These are phyloP conservation scores for Nasonovia ribisnigri DNA, from an alignment of 2,888 invertebrate genomes.

Conservation along the genomic window DNA sequence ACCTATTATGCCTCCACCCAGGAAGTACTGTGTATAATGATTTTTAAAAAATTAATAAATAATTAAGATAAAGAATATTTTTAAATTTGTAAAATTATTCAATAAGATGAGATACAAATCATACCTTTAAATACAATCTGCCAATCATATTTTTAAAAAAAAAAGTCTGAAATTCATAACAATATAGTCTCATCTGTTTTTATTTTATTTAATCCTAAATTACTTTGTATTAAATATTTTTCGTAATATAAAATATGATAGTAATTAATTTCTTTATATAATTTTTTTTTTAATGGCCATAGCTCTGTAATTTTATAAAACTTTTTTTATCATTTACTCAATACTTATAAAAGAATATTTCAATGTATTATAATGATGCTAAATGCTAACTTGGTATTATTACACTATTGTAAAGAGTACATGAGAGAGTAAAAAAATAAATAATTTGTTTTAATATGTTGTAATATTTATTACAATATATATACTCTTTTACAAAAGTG, in stretches of 20 bases:
- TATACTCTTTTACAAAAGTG: neutral
- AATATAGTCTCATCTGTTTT: neutral
- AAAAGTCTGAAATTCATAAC: neutral
- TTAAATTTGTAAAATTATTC: neutral
- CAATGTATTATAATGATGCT: neutral
- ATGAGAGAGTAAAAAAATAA: neutral
- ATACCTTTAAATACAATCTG: neutral
- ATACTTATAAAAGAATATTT: neutral
- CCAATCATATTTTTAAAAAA: neutral
- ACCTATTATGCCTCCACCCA: slow-evolving; percentile 57
- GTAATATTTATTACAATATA: neutral
- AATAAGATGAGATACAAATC: neutral
- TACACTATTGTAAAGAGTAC: neutral
- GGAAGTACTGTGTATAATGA: slow-evolving; percentile 2
- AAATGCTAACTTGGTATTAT: neutral
- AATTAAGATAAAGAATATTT: neutral
- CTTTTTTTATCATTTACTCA: neutral
- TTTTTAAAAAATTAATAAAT: neutral
- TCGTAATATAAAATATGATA: neutral
- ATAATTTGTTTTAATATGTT: neutral
- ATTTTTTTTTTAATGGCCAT: neutral
- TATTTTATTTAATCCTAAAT: neutral
- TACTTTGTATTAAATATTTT: neutral
- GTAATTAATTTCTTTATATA: neutral
- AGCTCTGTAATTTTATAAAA: neutral